A percentile compares a stretch with the other conserved stretches of the same genome.
These are phyloP conservation scores for Apocrypta bakeri DNA, from an alignment of 1,140 invertebrate genomes.

Conservation along the genomic window DNA sequence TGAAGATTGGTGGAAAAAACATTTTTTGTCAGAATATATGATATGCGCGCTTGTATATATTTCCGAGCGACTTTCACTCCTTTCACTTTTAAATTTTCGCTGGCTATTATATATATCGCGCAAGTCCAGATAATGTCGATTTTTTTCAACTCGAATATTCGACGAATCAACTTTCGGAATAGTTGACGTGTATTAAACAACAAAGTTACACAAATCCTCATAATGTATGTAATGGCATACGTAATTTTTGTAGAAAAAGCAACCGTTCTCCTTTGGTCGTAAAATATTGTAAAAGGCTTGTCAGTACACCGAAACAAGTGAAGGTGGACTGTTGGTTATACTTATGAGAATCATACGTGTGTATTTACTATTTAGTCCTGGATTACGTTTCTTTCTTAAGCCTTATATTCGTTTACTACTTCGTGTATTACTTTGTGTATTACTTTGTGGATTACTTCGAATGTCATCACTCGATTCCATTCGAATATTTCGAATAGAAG, in stretches of 20 bases:
- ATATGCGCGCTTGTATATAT: background rate
- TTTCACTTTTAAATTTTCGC: constrained; percentile 40
- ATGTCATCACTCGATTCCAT: too few relatives aligned
- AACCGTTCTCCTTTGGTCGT: background rate
- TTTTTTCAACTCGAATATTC: background rate
- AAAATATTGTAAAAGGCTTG: background rate
- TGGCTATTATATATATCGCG: background rate
- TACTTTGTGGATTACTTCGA: too few relatives aligned
- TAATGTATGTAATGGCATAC: background rate
- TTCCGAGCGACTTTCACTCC: constrained; percentile 24
- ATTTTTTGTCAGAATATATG: constrained; percentile 17
- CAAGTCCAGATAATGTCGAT: background rate
- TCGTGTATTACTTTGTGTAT: too few relatives aligned
- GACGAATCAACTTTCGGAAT: background rate
- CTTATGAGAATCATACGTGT: background rate
- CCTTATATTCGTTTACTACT: background rate
- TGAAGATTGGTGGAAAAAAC: background rate
- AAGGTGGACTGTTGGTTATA: background rate
- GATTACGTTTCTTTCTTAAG: too few relatives aligned
- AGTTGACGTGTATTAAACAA: background rate
- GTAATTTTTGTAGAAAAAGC: background rate
- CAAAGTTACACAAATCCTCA: background rate
- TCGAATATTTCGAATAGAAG: too few relatives aligned
- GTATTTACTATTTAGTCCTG: too few relatives aligned
- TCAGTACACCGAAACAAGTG: too few relatives aligned